Conservation (phyloP, 1,140 invertebrate species). For the Ephestia elutella region DNA sequence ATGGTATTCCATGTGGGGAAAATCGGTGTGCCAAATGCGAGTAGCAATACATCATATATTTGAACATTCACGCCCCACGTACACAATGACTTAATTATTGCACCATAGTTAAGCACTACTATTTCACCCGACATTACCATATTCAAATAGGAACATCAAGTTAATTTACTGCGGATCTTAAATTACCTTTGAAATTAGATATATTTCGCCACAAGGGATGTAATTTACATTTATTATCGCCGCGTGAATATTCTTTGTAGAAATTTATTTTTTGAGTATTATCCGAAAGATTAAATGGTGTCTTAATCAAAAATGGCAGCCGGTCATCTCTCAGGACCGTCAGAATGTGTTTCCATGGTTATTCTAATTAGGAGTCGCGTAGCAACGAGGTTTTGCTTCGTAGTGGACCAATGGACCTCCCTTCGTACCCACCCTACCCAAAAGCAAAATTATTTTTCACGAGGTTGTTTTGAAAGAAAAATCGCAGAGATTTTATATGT, state of each 20-base stretch:
- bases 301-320: neutral
- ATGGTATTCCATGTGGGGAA: too few relatives aligned
- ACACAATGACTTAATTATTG: slow-evolving; percentile 13
- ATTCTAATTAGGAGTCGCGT: neutral
- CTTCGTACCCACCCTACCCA: too few relatives aligned
- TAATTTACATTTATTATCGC: slow-evolving; percentile 48
- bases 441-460: neutral
- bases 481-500: neutral
- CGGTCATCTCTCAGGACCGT: neutral
- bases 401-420: neutral
- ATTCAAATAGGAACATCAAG: slow-evolving; percentile 31
- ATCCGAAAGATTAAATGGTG: slow-evolving; percentile 1
- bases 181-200: slow-evolving; percentile 45
- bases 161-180: slow-evolving; percentile 33
- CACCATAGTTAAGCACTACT: slow-evolving; percentile 19
- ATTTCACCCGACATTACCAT: slow-evolving; percentile 23
- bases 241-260: slow-evolving; percentile 38
- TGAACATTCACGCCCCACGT: neutral
- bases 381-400: neutral
- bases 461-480: neutral
- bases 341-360: neutral
- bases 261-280: slow-evolving; percentile 2
- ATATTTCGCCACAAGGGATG: slow-evolving; percentile 38
- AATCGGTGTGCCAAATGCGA: too few relatives aligned
- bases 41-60: neutral